Conservation (phyloP, 2,113 vertebrate genomes). For the Procavia capensis region DNA sequence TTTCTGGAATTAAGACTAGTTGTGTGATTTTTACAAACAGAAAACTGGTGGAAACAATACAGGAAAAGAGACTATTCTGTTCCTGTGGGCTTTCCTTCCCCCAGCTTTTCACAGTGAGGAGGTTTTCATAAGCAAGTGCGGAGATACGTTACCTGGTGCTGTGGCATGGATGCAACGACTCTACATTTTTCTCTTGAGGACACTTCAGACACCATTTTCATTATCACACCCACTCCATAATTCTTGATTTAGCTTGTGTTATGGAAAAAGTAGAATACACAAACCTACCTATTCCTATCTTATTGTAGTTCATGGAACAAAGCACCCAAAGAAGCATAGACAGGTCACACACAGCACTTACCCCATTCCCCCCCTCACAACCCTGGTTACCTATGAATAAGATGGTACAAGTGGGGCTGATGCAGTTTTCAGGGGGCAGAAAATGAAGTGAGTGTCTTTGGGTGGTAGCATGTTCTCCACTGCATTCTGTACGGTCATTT, state of each 20-base stretch:
- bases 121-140: background rate
- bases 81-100: background rate
- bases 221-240: conserved; percentile 34
- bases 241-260: conserved; percentile 48
- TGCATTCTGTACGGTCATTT: background rate
- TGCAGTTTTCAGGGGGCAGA: background rate
- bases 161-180: background rate
- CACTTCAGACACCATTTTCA: conserved; percentile 63
- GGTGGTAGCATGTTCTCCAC: background rate
- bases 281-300: conserved; percentile 20
- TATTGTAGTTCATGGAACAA: conserved; percentile 33
- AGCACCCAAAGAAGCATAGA: conserved; percentile 29
- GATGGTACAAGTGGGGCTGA: conserved; percentile 26
- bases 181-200: conserved; percentile 31
- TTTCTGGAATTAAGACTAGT: background rate
- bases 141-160: background rate
- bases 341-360: background rate
- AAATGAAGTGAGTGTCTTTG: background rate
- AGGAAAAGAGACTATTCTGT: background rate
- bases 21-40: background rate
- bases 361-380: background rate
- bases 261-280: background rate
- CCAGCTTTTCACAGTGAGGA: background rate
- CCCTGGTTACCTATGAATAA: conserved; percentile 5
- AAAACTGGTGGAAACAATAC: background rate